Evolutionary conservation across 2,888 invertebrate species (phyloP).

Genomic region (Agriotes lineatus): DNA sequence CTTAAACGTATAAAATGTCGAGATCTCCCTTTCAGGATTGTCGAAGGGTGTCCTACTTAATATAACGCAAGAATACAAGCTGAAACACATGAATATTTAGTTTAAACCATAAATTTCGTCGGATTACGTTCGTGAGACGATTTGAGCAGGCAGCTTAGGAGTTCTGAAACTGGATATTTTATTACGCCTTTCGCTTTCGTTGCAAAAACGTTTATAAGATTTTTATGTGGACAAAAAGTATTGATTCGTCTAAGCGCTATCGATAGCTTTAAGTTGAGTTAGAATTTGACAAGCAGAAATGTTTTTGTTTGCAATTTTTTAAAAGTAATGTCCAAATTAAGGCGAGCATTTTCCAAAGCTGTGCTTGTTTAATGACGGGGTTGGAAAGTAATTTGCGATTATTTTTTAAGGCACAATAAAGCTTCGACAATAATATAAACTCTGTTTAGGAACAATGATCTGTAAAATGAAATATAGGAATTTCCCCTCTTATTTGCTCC

Average conservation of each 20-base stretch:
- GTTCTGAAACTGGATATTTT: conserved; percentile 44
- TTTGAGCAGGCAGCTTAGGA: conserved; percentile 41
- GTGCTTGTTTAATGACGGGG: too few species aligned
- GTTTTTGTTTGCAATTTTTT: too few species aligned
- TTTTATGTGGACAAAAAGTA: conserved; percentile 34
- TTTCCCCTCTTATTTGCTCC: neutral
- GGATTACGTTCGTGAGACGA: conserved; percentile 43
- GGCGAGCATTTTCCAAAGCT: too few species aligned
- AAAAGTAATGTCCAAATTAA: too few species aligned
- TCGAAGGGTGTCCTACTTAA: conserved; percentile 25
- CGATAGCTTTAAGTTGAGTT: neutral
- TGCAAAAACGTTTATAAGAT: conserved; percentile 39
- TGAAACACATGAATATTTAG: conserved; percentile 43
- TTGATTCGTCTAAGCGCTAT: conserved; percentile 7
- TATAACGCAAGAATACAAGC: conserved; percentile 34
- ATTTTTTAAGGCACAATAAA: too few species aligned
- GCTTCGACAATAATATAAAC: too few species aligned
- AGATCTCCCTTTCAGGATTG: neutral
- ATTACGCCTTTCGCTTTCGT: conserved; percentile 40
- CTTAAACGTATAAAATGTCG: neutral
- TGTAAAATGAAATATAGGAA: too few species aligned
- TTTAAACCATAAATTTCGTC: conserved; percentile 42
- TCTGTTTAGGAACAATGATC: too few species aligned
- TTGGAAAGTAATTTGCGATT: too few species aligned
- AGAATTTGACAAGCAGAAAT: too few species aligned